Evolutionary conservation across 2,888 invertebrate genomes (phyloP).

Genomic region (Eledona agricola): DNA sequence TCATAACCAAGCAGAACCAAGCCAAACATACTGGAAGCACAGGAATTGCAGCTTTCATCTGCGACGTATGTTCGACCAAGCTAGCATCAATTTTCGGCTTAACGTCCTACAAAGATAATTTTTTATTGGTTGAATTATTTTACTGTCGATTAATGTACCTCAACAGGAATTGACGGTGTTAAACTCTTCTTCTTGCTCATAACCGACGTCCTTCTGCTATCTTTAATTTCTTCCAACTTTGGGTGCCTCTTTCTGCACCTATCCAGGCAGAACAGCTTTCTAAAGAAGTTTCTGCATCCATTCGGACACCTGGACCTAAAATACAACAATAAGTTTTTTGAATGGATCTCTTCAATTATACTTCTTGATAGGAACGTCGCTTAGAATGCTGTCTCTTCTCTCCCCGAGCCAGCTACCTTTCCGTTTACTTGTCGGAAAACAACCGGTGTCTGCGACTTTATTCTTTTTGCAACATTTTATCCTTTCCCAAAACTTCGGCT

Average conservation of each 20-base stretch:
- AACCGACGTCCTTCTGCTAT: conserved; percentile 71
- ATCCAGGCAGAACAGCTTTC: conserved; percentile 55
- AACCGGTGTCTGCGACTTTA: conserved; percentile 63
- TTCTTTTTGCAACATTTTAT: conserved; percentile 61
- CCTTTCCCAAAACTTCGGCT: conserved; percentile 51
- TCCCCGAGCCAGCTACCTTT: conserved; percentile 63
- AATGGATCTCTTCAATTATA: conserved; percentile 17
- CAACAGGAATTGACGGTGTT: conserved; percentile 63
- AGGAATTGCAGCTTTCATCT: conserved; percentile 93
- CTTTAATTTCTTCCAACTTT: conserved; percentile 58
- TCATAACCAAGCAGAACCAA: conserved; percentile 86
- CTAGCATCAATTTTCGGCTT: conserved; percentile 79
- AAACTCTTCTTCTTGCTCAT: conserved; percentile 74
- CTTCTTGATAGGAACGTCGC: conserved; percentile 62
- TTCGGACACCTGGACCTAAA: conserved; percentile 48
- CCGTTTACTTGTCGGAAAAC: conserved; percentile 54
- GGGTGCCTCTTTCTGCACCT: conserved; percentile 47
- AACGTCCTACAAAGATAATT: conserved; percentile 68
- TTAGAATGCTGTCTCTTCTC: conserved; percentile 67
- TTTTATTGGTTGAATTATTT: conserved; percentile 1
- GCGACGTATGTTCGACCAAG: conserved; percentile 82
- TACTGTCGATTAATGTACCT: conserved; percentile 32
- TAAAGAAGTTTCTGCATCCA: conserved; percentile 51
- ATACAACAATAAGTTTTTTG: conserved; percentile 14
- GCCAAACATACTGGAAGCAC: conserved; percentile 87